Base-by-base conservation (phyloP, 2,888 invertebrate genomes). In the Caenorhabditis becei region DNA sequence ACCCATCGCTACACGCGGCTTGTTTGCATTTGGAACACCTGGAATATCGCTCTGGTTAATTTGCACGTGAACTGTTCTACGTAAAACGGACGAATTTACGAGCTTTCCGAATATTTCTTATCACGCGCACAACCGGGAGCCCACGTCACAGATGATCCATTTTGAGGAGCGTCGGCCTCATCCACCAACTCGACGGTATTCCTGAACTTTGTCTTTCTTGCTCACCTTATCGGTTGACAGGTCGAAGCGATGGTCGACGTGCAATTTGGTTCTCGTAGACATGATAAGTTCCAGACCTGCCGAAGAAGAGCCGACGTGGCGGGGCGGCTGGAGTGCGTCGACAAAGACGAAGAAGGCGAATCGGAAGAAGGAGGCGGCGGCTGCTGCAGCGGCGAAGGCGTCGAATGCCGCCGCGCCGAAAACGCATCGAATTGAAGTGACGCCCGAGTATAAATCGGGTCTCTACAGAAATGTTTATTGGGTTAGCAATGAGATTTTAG, bases 11-110 rank as follows among this genome's bases (percentile, higher is more conserved):
- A 66, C 87, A 87, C 10, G 75, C 83, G 0, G 83, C 82, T 61
- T 87, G 74, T 10, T 69, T 18, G 37, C 87, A 87, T 26, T 28
- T 65, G 1, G 87, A 87, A 47, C 87, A 87, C 69, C 84, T 86
- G 61, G 28, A 77, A 59, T 26, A n/a, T n/a, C 18, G 37, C 47
- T 5, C 23, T 32, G 20, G 18, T 32, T 32, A 32, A 49, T 51
- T 41, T 44, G 20, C 51, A 23, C 70, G 72, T 79, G 78, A 61
- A 35, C 51, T 49, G 35, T 16, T n/a, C 49, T 23, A 24, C 32
- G 41, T 44, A 32, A 23, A 35, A 63, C 56, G 47, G 23, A 35
- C 3, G 26, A 41, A 0, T 37, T 20, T 10, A 10, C 26, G 5
- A 32, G 7, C 54, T 62, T n/a, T 59, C 59, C 18, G 4, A 5